Evolutionary conservation across 64 coral and sea anemone species (phyloP), one percentile per base, ranked within the genome.

Genomic region (Acropora yongei): DNA sequence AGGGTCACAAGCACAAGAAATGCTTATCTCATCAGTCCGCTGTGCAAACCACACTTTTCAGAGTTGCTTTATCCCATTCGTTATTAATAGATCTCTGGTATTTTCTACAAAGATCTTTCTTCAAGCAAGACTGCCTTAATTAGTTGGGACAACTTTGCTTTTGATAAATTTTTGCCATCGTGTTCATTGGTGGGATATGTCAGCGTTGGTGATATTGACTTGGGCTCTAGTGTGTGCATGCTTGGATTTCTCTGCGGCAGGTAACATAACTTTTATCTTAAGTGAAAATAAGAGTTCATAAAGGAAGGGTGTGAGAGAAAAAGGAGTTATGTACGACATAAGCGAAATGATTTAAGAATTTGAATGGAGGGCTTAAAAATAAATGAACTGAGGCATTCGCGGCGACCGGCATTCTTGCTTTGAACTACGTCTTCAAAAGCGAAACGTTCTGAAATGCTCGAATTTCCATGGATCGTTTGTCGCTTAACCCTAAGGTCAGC

Each of bases 181-280:
- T 30, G 6, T 47, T 4, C 44, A 48, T 3, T 47, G 44, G 45
- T 49, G 45, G 2, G 60, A 63, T 63, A 63, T 63, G 13, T 3
- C 60, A 13, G 16, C 65, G 9, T 46, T 11, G 16, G 71, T 71
- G 63, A 9, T 69, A 0, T 71, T 84, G 61, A 3, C 67, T 48
- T 84, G 82, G 82, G n/a, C 19, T 69, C 71, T 69, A 1, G 41
- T 84, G 42, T 19, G 45, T 84, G 65, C 82, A 69, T 18, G 65
- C 65, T 7, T 18, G 61, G 65, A 69, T 84, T 71, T 18, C 17
- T 48, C 82, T 44, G 44, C 61, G 49, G 61, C 82, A 71, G 82
- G 82, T 84, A 71, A 48, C 0, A 55, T 55, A 65, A 67, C 30
- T 71, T 47, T 49, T 11, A 43, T 46, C 47, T 63, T 13, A 13